A percentile compares a stretch with the other conserved stretches of the same genome.
Evolutionary conservation across 2,888 invertebrate genomes (phyloP).

Genomic region (Anthrax anthrax): DNA sequence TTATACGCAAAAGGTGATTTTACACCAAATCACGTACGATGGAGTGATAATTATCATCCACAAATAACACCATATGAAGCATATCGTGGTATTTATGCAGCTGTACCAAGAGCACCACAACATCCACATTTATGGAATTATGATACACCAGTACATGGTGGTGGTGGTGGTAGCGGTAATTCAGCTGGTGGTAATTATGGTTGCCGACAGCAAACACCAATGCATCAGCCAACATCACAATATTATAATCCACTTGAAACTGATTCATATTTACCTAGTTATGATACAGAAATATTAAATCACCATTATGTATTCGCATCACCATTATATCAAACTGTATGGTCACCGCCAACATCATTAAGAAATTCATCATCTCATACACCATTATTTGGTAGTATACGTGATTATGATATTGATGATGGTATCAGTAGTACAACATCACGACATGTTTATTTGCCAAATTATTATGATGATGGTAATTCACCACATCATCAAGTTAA

Average conservation of each 20-base stretch:
- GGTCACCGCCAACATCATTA: slow-evolving; percentile 33
- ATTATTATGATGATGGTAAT: slow-evolving; percentile 23
- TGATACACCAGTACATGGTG: slow-evolving; percentile 16
- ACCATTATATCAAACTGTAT: slow-evolving; percentile 32
- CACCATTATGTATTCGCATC: slow-evolving; percentile 34
- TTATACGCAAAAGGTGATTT: slow-evolving; percentile 49
- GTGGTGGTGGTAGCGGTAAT: slow-evolving; percentile 27
- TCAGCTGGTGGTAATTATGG: slow-evolving; percentile 30
- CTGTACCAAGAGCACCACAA: slow-evolving; percentile 31
- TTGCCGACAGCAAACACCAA: slow-evolving; percentile 33
- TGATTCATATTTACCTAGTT: slow-evolving; percentile 34
- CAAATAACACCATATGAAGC: slow-evolving; percentile 43
- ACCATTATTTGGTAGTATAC: slow-evolving; percentile 31
- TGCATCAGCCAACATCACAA: slow-evolving; percentile 31
- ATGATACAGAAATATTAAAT: slow-evolving; percentile 32
- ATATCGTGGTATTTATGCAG: slow-evolving; percentile 40
- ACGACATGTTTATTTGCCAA: slow-evolving; percentile 33
- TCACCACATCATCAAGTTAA: slow-evolving; percentile 27
- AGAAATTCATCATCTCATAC: slow-evolving; percentile 30
- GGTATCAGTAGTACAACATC: slow-evolving; percentile 16
- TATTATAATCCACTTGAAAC: slow-evolving; percentile 34
- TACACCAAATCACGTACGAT: slow-evolving; percentile 44
- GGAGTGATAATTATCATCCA: slow-evolving; percentile 51
- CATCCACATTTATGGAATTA: slow-evolving; percentile 10
- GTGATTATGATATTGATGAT: slow-evolving; percentile 29